Base-by-base conservation (phyloP, 2,888 invertebrate species). In the Taphrorychus bicolor region DNA sequence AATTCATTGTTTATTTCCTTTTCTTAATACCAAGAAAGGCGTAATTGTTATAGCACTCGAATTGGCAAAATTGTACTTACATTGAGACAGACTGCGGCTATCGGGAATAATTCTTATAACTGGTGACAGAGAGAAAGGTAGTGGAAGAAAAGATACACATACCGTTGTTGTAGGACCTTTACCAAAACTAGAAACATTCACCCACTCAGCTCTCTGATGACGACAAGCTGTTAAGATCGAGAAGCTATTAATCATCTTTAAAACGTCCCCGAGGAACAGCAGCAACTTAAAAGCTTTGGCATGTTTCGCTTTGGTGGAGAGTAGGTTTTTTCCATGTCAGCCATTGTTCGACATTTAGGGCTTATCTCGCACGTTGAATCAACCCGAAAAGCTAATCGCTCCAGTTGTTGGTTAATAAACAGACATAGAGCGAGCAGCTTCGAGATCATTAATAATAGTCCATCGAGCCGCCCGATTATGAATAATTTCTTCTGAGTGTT, bases 261-360 rank as follows among this genome's bases (percentile, higher is more conserved):
- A 58, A 45, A 52, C 51, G 52, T 49, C 51, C 42, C 21, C 56
- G 18, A 57, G 56, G 48, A 56, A 60, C 61, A 66, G 60, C n/a
- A 66, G 60, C n/a, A 41, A 54, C 60, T 66, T 66, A 66, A 66
- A 66, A 66, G 66, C 66, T 61, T 66, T 66, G 23, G 61, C 66
- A 57, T 66, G 66, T 66, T 41, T 18, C 49, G 60, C 18, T 45
- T 14, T 32, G 11, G 32, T 32, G 32, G 32, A 32, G 32, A 32
- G 32, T 32, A 32, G 32, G 11, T 32, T 32, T n/a, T 32, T 32
- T 32, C 32, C 32, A 32, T 32, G 32, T 32, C 11, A 9, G 9
- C 11, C 32, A 32, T 32, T 32, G 32, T 32, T 32, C 32, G 32
- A 11, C 32, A 3, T 32, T 32, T 32, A 32, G 32, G 32, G 32